Evolutionary conservation across 1,140 invertebrate species (phyloP), one percentile per base, ranked within the genome.

Genomic region (Bradysia coprophila): DNA sequence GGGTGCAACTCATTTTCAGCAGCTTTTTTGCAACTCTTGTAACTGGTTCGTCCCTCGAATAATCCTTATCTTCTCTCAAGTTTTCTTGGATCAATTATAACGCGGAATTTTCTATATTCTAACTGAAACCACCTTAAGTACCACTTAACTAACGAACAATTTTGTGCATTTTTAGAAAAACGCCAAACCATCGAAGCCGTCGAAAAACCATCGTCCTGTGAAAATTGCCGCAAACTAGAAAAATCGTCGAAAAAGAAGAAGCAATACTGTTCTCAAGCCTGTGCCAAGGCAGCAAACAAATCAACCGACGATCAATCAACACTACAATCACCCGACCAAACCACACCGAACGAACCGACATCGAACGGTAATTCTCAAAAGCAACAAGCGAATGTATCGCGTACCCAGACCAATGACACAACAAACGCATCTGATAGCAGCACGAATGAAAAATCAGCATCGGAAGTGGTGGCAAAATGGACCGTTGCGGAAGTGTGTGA

Each of bases 401-500:
- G n/a, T 34, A 18, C 3, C 32, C 32, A 34, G 32, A 15, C 32
- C 32, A 32, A 41, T 32, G 18, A 20, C 24, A 16, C 16, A 41
- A 32, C 21, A 6, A n/a, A n/a, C n/a, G n/a, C n/a, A n/a, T n/a
- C n/a, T n/a, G n/a, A n/a, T n/a, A n/a, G n/a, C n/a, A n/a, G n/a
- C n/a, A n/a, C 6, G 24, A 21, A 15, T 21, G 19, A 5, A 22
- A n/a, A 5, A 36, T 42, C 22, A 22, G 15, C 32, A 22, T 42
- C 15, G 31, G n/a, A 21, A 42, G 40, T 45, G 16, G 48, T 51
- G 43, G 38, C 41, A 24, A 51, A 53, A 49, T 62, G 53, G 44
- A 54, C 76, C 68, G 78, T 84, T 24, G 62, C 67, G 20, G 78
- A 85, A 53, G 80, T 83, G 0, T 79, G 75, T 53, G 85, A 93